Evolutionary conservation across 2,888 invertebrate genomes (phyloP), one percentile per base, ranked within the genome.

Genomic region (Ophion costatus): DNA sequence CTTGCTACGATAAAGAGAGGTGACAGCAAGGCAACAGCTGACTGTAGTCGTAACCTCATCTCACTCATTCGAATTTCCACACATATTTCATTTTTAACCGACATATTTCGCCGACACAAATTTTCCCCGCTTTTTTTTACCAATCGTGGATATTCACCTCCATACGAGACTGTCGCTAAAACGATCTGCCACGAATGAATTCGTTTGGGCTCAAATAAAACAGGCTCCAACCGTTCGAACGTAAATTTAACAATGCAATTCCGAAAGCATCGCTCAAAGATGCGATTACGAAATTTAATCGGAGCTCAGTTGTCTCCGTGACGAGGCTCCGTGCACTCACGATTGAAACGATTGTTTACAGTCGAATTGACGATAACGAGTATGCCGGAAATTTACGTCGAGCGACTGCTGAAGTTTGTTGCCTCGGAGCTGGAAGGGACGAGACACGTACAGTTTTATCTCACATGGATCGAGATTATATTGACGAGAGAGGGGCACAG

Each of bases 361-460:
- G 98, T 99, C 90, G 96, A 96, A 88, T 94, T 98, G 77, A 96
- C 98, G 63, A 95, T 96, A 24, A 93, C 95, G 0, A 95, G 95
- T 82, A 94, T 99, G 69, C 96, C 98, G 0, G 95, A 96, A 14
- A 95, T 96, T 83, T 98, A 97, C 93, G 94, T 97, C 0, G 97
- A 97, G 90, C 96, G 97, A 51, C 94, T 98, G 33, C 94, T 99
- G 17, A 94, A 95, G 83, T 96, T 96, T 88, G 91, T 98, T 59
- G 96, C 97, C 0, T 95, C 95, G 2, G 95, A 96, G 71, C 92
- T 99, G 29, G 98, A 98, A 88, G 95, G 95, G 51, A 97, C 98
- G 1, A 95, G 96, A 0, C 99, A 99, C 91, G 92, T 99, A 63
- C 98, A 99, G 91, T 98, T 98, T 92, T 97, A 99, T 92, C 94